Base-by-base conservation (phyloP, 2,797 vertebrate species). In the Rhinatrema bivittatum region DNA sequence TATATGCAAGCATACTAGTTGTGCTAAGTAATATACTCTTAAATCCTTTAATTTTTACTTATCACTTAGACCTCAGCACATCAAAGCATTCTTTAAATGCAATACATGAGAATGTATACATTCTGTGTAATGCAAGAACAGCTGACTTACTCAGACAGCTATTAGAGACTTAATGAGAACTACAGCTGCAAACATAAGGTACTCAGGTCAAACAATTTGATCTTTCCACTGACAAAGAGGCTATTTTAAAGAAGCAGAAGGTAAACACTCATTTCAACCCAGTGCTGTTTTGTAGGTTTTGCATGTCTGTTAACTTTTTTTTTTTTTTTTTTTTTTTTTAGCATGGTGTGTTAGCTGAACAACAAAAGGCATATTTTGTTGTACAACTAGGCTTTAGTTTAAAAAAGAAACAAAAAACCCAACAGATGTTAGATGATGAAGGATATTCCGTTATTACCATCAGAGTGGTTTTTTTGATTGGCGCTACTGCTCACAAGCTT, bases 401-500 rank as follows among this genome's bases (percentile, higher is more conserved):
- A 25, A 20, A 62, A 53, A 59, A 35, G 30, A 45, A 32, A 59
- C 49, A 53, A 53, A 59, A 35, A 30, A 45, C 32, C 59, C 49
- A 53, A 31, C 52, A 68, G 60, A 62, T 65, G 55, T 56, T 60
- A 44, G 31, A 32, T 50, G 67, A 68, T 64, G 54, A 65, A 61
- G 65, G 33, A 20, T 42, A 7, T 13, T n/a, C n/a, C n/a, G n/a
- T n/a, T n/a, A n/a, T n/a, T n/a, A n/a, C n/a, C n/a, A n/a, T n/a
- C n/a, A n/a, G n/a, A n/a, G n/a, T n/a, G n/a, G n/a, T n/a, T n/a
- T n/a, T n/a, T n/a, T n/a, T n/a, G n/a, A n/a, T n/a, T n/a, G n/a
- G n/a, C n/a, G n/a, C n/a, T n/a, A n/a, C n/a, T n/a, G n/a, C n/a
- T n/a, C n/a, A n/a, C n/a, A n/a, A n/a, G n/a, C n/a, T n/a, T n/a